A percentile compares a stretch with the other conserved stretches of the same genome.
phyloP scores from a whole-genome alignment of 2,113 vertebrate genomes.

The Pseudonaja textilis region DNA sequence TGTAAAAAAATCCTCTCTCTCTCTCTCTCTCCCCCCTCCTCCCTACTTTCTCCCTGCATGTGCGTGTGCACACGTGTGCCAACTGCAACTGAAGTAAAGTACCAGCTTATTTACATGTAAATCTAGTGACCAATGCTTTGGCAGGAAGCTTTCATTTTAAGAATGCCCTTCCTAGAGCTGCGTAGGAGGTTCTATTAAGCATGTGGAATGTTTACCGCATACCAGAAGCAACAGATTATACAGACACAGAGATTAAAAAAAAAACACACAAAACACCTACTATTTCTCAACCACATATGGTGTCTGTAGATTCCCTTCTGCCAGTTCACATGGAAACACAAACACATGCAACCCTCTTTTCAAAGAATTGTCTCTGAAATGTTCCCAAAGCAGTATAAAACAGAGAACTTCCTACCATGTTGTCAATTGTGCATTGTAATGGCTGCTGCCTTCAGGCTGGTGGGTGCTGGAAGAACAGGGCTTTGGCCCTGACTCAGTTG shows the following conservation, averaged over 20 bases:
- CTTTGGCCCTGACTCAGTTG: no score
- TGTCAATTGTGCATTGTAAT: not conserved
- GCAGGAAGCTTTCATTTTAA: not conserved
- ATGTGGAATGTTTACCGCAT: constrained; percentile 37
- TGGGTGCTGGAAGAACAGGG: not conserved
- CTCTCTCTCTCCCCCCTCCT: no score
- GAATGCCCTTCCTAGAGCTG: constrained; percentile 19
- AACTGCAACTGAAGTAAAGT: not conserved
- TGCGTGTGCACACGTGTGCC: not conserved
- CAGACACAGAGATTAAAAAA: constrained; percentile 18
- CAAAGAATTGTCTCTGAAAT: constrained; percentile 3
- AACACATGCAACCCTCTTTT: constrained; percentile 13
- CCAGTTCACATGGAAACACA: constrained; percentile 29
- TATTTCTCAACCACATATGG: constrained; percentile 20
- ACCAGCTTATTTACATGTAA: not conserved
- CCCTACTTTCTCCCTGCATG: not conserved
- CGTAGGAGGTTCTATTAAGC: constrained; percentile 26
- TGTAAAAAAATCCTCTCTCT: not conserved
- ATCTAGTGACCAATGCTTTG: not conserved
- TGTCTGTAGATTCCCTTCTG: constrained; percentile 33
- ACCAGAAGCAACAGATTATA: constrained; percentile 26
- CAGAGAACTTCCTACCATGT: constrained; percentile 6
- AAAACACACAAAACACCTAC: constrained; percentile 5
- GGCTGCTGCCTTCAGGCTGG: not conserved
- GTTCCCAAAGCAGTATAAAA: not conserved